Evolutionary conservation across 1,140 invertebrate species (phyloP), one percentile per base, ranked within the genome.

Genomic region (Dendrolimus kikuchii): DNA sequence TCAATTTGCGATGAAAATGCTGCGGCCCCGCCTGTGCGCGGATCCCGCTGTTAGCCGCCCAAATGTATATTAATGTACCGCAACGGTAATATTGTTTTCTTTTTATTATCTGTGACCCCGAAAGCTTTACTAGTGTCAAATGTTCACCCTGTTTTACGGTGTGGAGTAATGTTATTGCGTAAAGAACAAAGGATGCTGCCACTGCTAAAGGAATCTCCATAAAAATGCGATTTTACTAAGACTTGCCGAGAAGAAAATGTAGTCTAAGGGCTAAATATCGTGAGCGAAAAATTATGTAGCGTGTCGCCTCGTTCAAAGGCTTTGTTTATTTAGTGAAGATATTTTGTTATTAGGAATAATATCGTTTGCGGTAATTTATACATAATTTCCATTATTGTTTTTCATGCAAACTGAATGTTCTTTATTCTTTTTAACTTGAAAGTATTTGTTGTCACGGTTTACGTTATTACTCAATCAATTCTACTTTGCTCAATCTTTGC

Each of bases 11-110:
- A 76, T 73, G 71, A 77, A 74, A 84, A 71, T 69, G 65, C 23
- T 23, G 23, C 68, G 69, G 67, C 56, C 23, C 46, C 51, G 49
- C 51, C 57, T 40, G 42, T 41, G 46, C 53, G 42, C 46, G 60
- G 52, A 65, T 62, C 59, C 63, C 56, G 42, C 52, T 41, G 42
- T 57, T 64, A 62, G 51, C 49, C 55, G 60, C 56, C 72, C 72
- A 81, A 85, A 85, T 85, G 76, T 82, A 79, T 85, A 85, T 82
- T 85, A 82, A 80, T 85, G 79, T 74, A 74, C 72, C 74, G 62
- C 73, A 78, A 67, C 64, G 71, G 67, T 80, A 77, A 80, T 82
- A 78, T 81, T 81, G 74, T 82, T 82, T 81, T 74, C 73, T 80
- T 82, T 84, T 82, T 81, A 79, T 72, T 68, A 57, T 63, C 55